phyloP scores from a whole-genome alignment of 2,113 vertebrate species.

The Theristicus caerulescens region DNA sequence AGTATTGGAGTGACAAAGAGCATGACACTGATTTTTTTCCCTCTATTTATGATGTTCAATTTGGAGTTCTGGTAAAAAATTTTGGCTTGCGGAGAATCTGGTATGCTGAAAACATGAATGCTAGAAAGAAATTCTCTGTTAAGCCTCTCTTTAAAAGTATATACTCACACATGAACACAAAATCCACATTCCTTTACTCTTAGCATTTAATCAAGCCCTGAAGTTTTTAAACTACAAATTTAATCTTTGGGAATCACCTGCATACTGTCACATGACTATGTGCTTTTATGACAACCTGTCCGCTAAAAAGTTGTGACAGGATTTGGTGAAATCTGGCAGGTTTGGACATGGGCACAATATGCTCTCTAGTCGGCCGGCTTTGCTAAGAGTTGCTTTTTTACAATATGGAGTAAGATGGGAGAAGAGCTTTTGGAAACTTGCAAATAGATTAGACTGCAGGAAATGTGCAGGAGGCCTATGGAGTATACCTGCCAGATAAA shows the following conservation, averaged over 20 bases:
- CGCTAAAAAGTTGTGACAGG: not conserved
- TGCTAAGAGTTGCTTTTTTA: not conserved
- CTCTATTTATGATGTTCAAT: not conserved
- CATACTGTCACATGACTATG: not conserved
- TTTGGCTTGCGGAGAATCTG: not conserved
- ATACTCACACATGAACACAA: not conserved
- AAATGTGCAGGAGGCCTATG: not conserved
- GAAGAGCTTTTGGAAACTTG: not conserved
- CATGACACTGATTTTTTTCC: not conserved
- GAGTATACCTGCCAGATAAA: conserved; percentile 26
- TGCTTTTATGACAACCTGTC: not conserved
- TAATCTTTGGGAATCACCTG: not conserved
- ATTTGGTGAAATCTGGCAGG: not conserved
- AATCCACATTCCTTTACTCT: not conserved
- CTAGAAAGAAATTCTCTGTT: not conserved
- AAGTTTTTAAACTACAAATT: not conserved
- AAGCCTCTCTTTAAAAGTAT: not conserved
- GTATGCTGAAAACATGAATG: not conserved
- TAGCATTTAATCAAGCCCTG: not conserved
- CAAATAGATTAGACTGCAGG: not conserved
- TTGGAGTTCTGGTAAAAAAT: not conserved
- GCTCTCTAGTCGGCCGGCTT: not conserved
- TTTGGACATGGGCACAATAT: not conserved
- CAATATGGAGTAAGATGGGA: not conserved
- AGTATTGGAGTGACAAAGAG: not conserved